A percentile compares a stretch with the other conserved stretches of the same genome.
Evolutionary conservation across 2,888 invertebrate species (phyloP).

Genomic region (Philaethria dido): DNA sequence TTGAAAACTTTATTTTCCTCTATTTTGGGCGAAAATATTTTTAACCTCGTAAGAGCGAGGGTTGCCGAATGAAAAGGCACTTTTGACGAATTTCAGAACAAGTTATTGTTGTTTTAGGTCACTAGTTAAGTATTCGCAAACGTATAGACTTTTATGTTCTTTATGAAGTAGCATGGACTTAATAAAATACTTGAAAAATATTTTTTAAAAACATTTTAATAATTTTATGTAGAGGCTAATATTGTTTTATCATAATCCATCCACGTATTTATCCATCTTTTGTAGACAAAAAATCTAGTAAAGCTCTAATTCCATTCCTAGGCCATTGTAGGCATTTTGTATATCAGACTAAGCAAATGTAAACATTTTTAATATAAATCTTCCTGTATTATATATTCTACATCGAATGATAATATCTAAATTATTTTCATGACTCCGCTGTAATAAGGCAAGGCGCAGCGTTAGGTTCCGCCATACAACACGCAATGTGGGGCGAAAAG

Average conservation of each 20-base stretch:
- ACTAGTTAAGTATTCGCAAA: slow-evolving; percentile 21
- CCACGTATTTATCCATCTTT: too few relatives aligned
- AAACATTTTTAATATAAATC: too few relatives aligned
- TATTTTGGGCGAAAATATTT: slow-evolving; percentile 31
- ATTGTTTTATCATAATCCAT: neutral
- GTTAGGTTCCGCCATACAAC: too few relatives aligned
- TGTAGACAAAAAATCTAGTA: neutral
- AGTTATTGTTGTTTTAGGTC: slow-evolving; percentile 34
- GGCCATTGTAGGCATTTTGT: too few relatives aligned
- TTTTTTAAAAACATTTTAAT: neutral
- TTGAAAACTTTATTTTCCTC: slow-evolving; percentile 23
- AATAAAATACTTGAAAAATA: neutral
- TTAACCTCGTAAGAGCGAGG: slow-evolving; percentile 21
- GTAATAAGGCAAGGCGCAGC: too few relatives aligned
- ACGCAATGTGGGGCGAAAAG: too few relatives aligned
- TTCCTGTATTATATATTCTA: too few relatives aligned
- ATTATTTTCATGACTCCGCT: too few relatives aligned
- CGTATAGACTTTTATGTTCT: neutral
- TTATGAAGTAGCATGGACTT: slow-evolving; percentile 10
- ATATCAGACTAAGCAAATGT: too few relatives aligned
- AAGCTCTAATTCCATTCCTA: neutral
- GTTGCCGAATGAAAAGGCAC: slow-evolving; percentile 31
- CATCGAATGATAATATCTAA: too few relatives aligned
- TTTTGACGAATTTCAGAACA: slow-evolving; percentile 28
- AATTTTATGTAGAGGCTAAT: neutral